These are phyloP conservation scores for Vultur gryphus DNA, from an alignment of 2,797 vertebrate genomes.

Conservation along the genomic window DNA sequence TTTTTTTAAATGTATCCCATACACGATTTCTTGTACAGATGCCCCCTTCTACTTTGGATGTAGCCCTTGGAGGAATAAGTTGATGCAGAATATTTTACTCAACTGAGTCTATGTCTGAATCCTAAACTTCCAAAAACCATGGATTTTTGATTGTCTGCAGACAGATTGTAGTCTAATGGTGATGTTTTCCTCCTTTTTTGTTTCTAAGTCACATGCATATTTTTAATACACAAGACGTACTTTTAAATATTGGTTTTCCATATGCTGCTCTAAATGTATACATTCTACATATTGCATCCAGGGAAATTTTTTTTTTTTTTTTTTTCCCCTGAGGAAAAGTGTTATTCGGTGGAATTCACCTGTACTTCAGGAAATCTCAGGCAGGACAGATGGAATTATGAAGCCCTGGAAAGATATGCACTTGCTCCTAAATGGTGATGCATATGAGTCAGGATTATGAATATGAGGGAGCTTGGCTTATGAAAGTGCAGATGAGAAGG, in stretches of 20 bases:
- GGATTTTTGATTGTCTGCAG: not conserved
- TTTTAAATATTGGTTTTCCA: slow-evolving; percentile 31
- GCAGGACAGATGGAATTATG: slow-evolving; percentile 1
- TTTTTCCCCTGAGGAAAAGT: not conserved
- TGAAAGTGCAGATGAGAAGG: not conserved
- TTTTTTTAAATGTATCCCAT: not conserved
- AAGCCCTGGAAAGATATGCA: not conserved
- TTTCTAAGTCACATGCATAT: not conserved
- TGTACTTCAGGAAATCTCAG: not conserved
- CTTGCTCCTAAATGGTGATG: not conserved
- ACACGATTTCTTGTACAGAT: not conserved
- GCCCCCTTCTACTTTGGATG: not conserved
- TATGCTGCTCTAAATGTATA: not conserved
- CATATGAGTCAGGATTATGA: not conserved
- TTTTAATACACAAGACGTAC: not conserved
- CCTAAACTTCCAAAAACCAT: not conserved
- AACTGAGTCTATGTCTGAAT: not conserved
- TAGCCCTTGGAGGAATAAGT: not conserved
- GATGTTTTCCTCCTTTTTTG: not conserved
- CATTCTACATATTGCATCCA: not conserved
- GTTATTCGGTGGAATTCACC: not conserved
- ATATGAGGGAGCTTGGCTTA: not conserved
- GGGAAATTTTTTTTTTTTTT: not conserved
- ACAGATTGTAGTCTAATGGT: not conserved
- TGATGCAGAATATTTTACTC: not conserved